Percentiles rank a stretch among this genome's conserved stretches.
Evolutionary conservation across 1,140 invertebrate species (phyloP).

Genomic region (Diorhabda carinulata): DNA sequence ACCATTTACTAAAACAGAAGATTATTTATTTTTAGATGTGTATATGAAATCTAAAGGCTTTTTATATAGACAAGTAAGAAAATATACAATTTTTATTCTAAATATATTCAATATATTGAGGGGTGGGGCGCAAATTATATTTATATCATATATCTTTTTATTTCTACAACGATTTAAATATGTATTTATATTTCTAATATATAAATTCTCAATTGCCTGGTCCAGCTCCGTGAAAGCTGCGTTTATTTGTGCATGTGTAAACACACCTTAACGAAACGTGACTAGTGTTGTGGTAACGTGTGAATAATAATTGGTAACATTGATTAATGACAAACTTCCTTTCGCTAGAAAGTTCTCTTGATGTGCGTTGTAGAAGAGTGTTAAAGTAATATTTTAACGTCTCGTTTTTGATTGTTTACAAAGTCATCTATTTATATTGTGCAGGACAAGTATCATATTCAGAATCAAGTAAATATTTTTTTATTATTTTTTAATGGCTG

Average conservation of each 20-base stretch:
- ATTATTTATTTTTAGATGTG: conserved; percentile 60
- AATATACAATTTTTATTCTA: background rate
- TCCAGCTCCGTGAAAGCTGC: no score
- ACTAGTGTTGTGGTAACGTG: conserved; percentile 5
- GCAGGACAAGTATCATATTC: background rate
- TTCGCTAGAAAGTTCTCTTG: conserved; percentile 12
- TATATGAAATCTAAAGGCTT: conserved; percentile 60
- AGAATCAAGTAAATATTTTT: conserved; percentile 28
- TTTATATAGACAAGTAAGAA: conserved; percentile 68
- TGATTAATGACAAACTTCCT: background rate
- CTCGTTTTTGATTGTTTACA: conserved; percentile 14
- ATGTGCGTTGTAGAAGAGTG: conserved; percentile 13
- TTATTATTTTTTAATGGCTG: conserved; percentile 4
- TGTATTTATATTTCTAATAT: no score
- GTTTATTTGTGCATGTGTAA: no score
- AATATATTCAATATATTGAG: no score
- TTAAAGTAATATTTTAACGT: background rate
- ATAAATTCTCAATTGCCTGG: no score
- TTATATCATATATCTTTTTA: no score
- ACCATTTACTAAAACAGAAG: conserved; percentile 38
- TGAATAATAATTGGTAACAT: background rate
- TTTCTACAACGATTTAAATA: no score
- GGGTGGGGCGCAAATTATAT: no score
- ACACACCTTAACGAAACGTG: no score
- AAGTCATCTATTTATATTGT: background rate